These are phyloP conservation scores for Trichosurus vulpecula DNA, from an alignment of 2,797 vertebrate species.

Conservation along the genomic window DNA sequence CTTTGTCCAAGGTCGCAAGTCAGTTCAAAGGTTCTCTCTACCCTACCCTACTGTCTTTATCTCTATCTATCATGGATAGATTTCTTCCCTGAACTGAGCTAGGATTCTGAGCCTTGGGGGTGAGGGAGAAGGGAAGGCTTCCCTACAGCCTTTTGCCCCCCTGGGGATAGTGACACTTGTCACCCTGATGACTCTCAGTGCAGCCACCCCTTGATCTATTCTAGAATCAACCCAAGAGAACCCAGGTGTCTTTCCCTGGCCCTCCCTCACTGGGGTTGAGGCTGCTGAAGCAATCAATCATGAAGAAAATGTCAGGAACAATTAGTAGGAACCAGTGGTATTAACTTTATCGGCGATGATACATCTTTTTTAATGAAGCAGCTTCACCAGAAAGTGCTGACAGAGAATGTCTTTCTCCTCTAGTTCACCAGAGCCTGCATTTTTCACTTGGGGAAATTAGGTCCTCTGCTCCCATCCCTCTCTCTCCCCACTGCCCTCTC, in stretches of 20 bases:
- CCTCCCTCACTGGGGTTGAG: conserved; percentile 22
- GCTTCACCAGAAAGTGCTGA: conserved; percentile 55
- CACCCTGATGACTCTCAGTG: not conserved
- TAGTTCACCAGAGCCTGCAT: conserved; percentile 17
- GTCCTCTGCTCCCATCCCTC: not conserved
- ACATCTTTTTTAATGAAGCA: conserved; percentile 68
- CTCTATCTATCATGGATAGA: not conserved
- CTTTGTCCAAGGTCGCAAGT: not conserved
- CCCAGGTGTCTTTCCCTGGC: conserved; percentile 35
- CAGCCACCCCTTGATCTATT: not conserved
- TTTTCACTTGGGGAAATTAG: conserved; percentile 65
- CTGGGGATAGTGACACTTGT: not conserved
- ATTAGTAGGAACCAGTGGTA: conserved; percentile 59
- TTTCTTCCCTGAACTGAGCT: not conserved
- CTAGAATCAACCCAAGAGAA: not conserved
- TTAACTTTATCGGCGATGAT: conserved; percentile 64
- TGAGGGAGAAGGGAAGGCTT: not conserved
- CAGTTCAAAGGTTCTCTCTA: not conserved
- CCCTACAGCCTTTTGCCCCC: not conserved
- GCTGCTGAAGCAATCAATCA: conserved; percentile 48
- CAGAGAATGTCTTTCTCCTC: conserved; percentile 57
- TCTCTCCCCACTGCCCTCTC: not conserved
- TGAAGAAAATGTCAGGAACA: conserved; percentile 64
- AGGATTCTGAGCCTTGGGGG: not conserved
- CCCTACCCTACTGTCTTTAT: not conserved